Evolutionary conservation across 1,140 invertebrate genomes (phyloP), one percentile per base, ranked within the genome.

Genomic region (Alviniconcha marisindica): DNA sequence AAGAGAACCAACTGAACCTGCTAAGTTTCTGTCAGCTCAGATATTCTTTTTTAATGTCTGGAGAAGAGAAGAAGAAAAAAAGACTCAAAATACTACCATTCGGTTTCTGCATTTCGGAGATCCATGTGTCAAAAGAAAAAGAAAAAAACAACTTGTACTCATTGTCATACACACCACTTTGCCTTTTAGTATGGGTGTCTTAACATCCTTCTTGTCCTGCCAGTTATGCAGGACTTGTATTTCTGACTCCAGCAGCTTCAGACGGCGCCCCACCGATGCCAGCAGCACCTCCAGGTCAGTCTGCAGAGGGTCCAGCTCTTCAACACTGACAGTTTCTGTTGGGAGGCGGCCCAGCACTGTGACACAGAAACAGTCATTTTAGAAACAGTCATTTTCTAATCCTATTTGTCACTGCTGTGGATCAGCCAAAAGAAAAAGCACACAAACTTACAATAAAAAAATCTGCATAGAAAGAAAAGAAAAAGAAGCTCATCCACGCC

Each of bases 291-390:
- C 97, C n/a, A 98, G 92, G 91, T 98, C 97, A 63, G 96, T 90
- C 90, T 99, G 97, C 18, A 98, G 93, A 0, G 94, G 94, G 91
- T 98, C 97, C 21, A 98, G 93, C 91, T 98, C 97, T 85, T 98
- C 97, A 92, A 96, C 84, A 10, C 86, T 86, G 33, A 96, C 93
- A 51, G 94, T 94, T 81, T 96, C 95, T 54, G 95, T 95, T n/a
- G 94, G 88, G 48, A 93, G 89, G 28, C 95, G 93, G 63, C 94
- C 92, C 40, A 96, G 87, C 73, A 96, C 95, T 92, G 90, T 83
- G 73, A 71, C 60, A n/a, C n/a, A n/a, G n/a, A n/a, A n/a, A n/a
- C n/a, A n/a, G n/a, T n/a, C n/a, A n/a, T n/a, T n/a, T n/a, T n/a
- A n/a, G n/a, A n/a, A n/a, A n/a, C n/a, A n/a, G n/a, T n/a, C n/a